Base-by-base conservation (phyloP, 2,797 vertebrate species). In the Anomalospiza imberbis region DNA sequence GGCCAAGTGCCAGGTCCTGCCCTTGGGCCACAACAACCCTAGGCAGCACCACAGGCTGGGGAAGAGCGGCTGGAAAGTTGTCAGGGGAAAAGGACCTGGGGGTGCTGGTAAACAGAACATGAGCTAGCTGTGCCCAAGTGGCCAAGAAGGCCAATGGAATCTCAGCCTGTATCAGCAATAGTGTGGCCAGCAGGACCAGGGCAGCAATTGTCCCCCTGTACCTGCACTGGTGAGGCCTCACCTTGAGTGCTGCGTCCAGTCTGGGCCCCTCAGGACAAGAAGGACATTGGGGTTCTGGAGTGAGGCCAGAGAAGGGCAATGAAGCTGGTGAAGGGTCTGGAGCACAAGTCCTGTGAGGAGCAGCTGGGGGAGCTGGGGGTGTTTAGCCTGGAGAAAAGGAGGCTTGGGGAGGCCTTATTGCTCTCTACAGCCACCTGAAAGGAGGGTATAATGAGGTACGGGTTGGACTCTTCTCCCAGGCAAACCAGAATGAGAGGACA, bases 281-380 rank as follows among this genome's bases (percentile, higher is more conserved):
- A 55, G 36, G 28, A n/a, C 28, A 25, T 1, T 62, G 71, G 50
- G 19, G 34, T 3, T 31, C 31, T 4, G 8, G 36, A 29, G 2
- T 0, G 2, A 1, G 57, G 12, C 50, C 57, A 50, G 25, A 36
- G 65, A 50, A 76, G 28, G n/a, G 7, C 24, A 82, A 0, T 10
- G 14, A 1, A 44, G 48, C 36, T 70, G 50, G 28, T 57, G 28
- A 62, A 62, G 32, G 15, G 5, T 29, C 32, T 63, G 71, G 44
- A 63, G 36, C 20, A 45, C 13, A 20, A 9, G 16, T 55, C 48
- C 18, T 55, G 1, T 44, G 24, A 62, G 22, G 1, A 62, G 36
- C 1, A 1, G 13, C 44, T 57, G 36, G 82, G 17, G 36, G 12
- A 51, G 1, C 32, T 70, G 65, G 10, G 12, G 3, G 0, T 45